Percentiles rank a stretch among this genome's conserved stretches.
Conservation (phyloP, 92 coral and sea anemone species). For the Desmophyllum pertusum region DNA sequence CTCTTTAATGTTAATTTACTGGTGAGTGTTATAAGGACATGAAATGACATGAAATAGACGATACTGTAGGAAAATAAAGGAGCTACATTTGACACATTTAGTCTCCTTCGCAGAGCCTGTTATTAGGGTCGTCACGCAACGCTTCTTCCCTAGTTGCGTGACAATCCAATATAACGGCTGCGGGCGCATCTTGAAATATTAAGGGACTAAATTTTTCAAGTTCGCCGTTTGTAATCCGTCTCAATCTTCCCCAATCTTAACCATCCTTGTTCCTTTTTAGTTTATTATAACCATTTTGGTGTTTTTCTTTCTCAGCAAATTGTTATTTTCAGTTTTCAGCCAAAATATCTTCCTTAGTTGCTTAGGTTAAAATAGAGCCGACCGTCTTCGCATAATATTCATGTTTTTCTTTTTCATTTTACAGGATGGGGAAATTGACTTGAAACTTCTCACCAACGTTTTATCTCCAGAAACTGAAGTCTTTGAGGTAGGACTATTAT, state of each 20-base stretch:
- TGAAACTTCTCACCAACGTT: constrained; percentile 89
- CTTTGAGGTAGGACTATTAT: constrained; percentile 83
- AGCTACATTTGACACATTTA: no score
- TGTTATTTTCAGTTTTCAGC: neutral
- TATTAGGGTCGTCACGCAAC: no score
- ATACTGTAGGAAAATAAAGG: no score
- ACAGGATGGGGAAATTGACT: constrained; percentile 94
- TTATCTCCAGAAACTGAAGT: constrained; percentile 94
- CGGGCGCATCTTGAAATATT: no score
- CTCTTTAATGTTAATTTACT: constrained; percentile 71
- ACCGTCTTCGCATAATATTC: neutral
- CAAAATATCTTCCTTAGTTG: neutral
- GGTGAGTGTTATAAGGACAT: constrained; percentile 55
- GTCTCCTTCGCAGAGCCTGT: no score
- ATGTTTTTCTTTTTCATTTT: neutral
- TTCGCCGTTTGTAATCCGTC: no score
- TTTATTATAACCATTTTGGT: neutral
- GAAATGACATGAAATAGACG: neutral
- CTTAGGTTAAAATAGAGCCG: neutral
- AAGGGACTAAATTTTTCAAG: no score
- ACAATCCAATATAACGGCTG: no score
- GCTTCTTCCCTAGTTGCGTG: no score
- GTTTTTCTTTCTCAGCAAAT: neutral
- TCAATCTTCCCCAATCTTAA: no score
- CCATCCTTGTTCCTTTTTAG: no score